Evolutionary conservation across 1,140 invertebrate genomes (phyloP).

Genomic region (Danaus plexippus): DNA sequence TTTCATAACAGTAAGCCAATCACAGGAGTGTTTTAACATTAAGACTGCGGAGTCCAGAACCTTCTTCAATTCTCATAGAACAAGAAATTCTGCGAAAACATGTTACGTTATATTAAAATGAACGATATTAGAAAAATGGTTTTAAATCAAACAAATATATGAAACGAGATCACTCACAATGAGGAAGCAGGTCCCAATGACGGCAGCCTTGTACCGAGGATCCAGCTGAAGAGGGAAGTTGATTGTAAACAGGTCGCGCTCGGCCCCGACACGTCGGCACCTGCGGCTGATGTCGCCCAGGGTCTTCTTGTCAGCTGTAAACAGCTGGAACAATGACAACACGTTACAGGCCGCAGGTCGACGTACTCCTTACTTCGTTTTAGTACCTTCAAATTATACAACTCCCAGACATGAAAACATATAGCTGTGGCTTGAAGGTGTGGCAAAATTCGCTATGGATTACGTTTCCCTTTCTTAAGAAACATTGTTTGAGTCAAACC

Average conservation of each 20-base stretch:
- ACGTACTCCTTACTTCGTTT: too few relatives aligned
- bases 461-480: too few relatives aligned
- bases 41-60: too few relatives aligned
- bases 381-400: too few relatives aligned
- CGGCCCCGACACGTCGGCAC: slow-evolving; percentile 18
- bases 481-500: too few relatives aligned
- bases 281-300: slow-evolving; percentile 37
- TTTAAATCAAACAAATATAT: neutral
- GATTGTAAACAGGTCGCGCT: slow-evolving; percentile 31
- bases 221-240: slow-evolving; percentile 35
- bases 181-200: slow-evolving; percentile 43
- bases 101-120: neutral
- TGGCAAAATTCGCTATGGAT: too few relatives aligned
- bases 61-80: slow-evolving; percentile 21
- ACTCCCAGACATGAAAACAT: too few relatives aligned
- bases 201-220: slow-evolving; percentile 36
- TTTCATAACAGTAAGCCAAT: too few relatives aligned
- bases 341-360: neutral
- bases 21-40: too few relatives aligned
- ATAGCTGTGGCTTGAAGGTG: too few relatives aligned
- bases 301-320: slow-evolving; percentile 31
- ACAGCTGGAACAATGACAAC: slow-evolving; percentile 27
- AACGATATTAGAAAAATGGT: neutral
- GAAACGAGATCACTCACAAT: slow-evolving; percentile 33
- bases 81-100: slow-evolving; percentile 22